Percentiles rank a stretch among this genome's conserved stretches.
phyloP scores from a whole-genome alignment of 2,113 vertebrate genomes.

The Carassius carassius region DNA sequence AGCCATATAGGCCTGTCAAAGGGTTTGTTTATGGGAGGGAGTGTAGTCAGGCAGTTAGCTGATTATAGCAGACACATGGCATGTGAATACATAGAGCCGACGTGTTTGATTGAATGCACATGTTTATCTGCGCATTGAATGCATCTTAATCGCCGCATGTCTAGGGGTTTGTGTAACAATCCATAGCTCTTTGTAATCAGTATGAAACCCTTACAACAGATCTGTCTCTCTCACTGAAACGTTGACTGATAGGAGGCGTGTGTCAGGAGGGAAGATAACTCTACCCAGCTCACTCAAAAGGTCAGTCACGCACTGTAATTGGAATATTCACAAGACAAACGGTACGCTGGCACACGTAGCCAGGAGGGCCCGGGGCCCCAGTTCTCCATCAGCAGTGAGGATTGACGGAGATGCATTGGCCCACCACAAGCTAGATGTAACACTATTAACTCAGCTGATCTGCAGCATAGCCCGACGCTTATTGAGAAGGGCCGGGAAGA shows the following conservation, averaged over 20 bases:
- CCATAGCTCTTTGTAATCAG: constrained; percentile 57
- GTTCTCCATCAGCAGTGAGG: constrained; percentile 60
- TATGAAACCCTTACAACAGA: constrained; percentile 17
- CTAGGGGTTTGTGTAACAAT: constrained; percentile 53
- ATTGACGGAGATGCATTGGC: constrained; percentile 75
- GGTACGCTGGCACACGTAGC: constrained; percentile 62
- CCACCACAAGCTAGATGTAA: constrained; percentile 71
- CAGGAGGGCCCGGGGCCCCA: constrained; percentile 56
- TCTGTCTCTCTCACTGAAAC: constrained; percentile 62
- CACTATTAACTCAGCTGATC: constrained; percentile 70
- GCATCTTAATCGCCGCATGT: constrained; percentile 31
- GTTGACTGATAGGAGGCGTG: constrained; percentile 95
- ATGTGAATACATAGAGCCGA: constrained; percentile 12
- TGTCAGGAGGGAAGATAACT: constrained; percentile 94
- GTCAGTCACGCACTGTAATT: constrained; percentile 75
- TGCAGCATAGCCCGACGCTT: constrained; percentile 55
- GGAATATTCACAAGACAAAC: constrained; percentile 85
- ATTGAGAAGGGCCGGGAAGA: constrained; percentile 53
- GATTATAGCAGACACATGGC: constrained; percentile 25
- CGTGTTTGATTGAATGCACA: constrained; percentile 23
- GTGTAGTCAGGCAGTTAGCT: constrained; percentile 69
- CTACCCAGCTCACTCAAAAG: constrained; percentile 70
- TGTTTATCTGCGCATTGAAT: constrained; percentile 52
- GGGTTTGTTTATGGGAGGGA: constrained; percentile 74
- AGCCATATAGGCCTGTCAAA: constrained; percentile 72